Evolutionary conservation across 2,888 invertebrate genomes (phyloP).

Genomic region (Frankliniella intonsa): DNA sequence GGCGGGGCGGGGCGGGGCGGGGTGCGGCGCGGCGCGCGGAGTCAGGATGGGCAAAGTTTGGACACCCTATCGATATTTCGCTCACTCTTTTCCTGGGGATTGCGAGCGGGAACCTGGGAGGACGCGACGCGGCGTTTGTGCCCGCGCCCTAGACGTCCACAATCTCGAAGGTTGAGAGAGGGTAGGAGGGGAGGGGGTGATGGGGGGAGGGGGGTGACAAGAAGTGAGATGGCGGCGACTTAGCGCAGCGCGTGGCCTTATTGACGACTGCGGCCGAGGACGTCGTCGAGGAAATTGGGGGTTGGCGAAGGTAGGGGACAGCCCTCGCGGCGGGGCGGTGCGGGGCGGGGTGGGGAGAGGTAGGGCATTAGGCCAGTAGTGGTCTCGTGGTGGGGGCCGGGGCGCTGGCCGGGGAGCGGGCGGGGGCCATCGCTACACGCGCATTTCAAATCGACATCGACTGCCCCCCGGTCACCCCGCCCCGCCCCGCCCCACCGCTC

Average conservation of each 20-base stretch:
- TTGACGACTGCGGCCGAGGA: too few species aligned
- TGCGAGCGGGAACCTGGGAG: too few species aligned
- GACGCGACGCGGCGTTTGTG: background rate
- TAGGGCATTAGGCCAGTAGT: background rate
- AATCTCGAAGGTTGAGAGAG: background rate
- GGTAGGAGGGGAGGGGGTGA: background rate
- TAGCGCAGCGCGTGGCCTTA: too few species aligned
- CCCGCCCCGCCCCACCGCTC: background rate
- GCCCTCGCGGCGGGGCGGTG: background rate
- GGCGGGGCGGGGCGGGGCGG: background rate
- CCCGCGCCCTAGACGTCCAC: background rate
- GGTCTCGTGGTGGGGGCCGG: background rate
- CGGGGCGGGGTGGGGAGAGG: background rate
- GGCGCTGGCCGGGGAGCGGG: background rate
- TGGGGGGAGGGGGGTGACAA: background rate
- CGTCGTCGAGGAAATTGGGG: too few species aligned
- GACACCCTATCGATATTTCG: background rate
- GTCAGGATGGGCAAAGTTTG: background rate
- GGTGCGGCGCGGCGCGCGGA: background rate
- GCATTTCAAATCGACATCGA: slow-evolving; percentile 26
- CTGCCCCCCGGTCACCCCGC: background rate
- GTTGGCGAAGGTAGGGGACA: too few species aligned
- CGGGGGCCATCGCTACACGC: background rate
- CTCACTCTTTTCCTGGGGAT: too few species aligned
- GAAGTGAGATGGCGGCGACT: too few species aligned